Evolutionary conservation across 2,797 vertebrate species (phyloP).

Genomic region (Xiphophorus birchmanni): DNA sequence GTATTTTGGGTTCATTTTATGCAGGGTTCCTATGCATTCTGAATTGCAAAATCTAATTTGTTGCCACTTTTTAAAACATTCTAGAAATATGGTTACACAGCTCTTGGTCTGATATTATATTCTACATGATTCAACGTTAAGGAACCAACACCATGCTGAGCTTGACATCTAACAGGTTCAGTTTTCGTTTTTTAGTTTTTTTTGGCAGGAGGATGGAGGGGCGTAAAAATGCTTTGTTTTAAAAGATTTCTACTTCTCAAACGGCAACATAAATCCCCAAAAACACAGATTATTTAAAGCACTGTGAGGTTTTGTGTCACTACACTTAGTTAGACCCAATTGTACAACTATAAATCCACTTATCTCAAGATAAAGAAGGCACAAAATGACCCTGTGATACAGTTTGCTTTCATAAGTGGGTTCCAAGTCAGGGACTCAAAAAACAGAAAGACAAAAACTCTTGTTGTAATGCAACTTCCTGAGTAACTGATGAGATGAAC

Average conservation of each 20-base stretch:
- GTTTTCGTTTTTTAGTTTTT: neutral
- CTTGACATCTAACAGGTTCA: neutral
- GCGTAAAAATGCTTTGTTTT: neutral
- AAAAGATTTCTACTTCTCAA: neutral
- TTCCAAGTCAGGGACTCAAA: neutral
- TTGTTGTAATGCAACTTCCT: neutral
- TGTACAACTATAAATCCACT: neutral
- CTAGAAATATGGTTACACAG: neutral
- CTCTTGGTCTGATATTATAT: neutral
- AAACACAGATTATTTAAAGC: neutral
- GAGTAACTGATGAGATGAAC: neutral
- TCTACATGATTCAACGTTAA: neutral
- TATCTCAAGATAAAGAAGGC: neutral
- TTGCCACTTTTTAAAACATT: neutral
- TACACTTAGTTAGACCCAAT: neutral
- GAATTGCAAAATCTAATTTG: neutral
- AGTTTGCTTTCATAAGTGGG: neutral
- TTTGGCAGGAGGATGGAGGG: neutral
- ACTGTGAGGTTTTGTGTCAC: neutral
- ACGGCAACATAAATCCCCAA: neutral
- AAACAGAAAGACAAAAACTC: neutral
- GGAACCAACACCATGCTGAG: neutral
- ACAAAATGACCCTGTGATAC: neutral
- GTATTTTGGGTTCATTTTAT: neutral
- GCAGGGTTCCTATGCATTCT: neutral